Evolutionary conservation across 2,797 vertebrate genomes (phyloP), one percentile per base, ranked within the genome.

Genomic region (Peromyscus eremicus): DNA sequence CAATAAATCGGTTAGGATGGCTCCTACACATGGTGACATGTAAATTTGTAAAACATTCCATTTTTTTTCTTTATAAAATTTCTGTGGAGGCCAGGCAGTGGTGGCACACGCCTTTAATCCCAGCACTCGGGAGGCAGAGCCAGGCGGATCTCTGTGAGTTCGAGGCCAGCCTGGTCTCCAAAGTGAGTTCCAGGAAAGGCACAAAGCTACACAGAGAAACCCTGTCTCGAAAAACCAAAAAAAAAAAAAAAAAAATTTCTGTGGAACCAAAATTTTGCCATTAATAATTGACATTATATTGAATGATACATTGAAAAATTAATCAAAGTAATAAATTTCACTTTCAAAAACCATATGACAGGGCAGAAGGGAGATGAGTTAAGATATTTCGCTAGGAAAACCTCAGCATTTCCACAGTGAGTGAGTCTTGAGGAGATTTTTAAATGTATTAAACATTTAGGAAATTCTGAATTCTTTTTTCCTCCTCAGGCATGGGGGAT

Each of bases 321-420:
- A 82, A 55, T 40, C 32, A 68, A 85, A 68, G 60, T 85, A 68
- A 85, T 85, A 68, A 46, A 66, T 46, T 66, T 84, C 17, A 85
- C 62, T 85, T 46, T 34, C 6, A 68, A 49, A 85, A 85, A 46
- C 46, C 46, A 10, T 19, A 32, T 21, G 40, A n/a, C n/a, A n/a
- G n/a, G n/a, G 29, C 40, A 93, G 62, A 57, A 88, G 37, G 19
- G 37, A 92, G 49, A 89, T 43, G 37, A 92, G 5, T 94, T 76
- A 92, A 89, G 52, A 66, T 29, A 34, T 4, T 71, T 25, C 57
- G n/a, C 37, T 64, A 90, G 49, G 76, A 95, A 96, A 91, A 60
- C 14, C 3, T 92, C 76, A 81, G 75, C 27, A 90, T 95, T 77
- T 95, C 73, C 68, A 91, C 29, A 82, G 9, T 80, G 64, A 91